These are phyloP conservation scores for Petrocephalus schoutedeni DNA, from an alignment of 2,797 vertebrate species.

Conservation along the genomic window DNA sequence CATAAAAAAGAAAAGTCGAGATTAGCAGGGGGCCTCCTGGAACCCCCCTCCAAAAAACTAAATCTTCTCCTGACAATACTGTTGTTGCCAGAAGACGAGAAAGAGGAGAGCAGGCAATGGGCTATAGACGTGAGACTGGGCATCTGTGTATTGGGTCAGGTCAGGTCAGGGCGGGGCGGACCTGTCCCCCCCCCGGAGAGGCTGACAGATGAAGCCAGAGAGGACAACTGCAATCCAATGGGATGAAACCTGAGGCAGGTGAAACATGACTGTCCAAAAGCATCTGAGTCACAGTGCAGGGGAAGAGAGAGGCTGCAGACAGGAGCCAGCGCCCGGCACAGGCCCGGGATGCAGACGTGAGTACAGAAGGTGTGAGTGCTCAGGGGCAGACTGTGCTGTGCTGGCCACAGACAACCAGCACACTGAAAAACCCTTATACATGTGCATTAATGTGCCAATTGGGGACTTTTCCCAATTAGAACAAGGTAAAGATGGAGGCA, in stretches of 20 bases:
- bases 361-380: background rate
- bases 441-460: background rate
- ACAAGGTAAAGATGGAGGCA: background rate
- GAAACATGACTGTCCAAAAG: background rate
- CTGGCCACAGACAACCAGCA: background rate
- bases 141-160: background rate
- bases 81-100: background rate
- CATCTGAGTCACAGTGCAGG: background rate
- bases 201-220: background rate
- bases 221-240: background rate
- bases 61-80: background rate
- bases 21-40: background rate
- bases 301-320: background rate
- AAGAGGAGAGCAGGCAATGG: background rate
- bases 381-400: background rate
- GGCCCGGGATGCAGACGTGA: background rate
- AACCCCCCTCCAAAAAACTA: background rate
- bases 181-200: background rate
- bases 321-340: background rate
- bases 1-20: background rate
- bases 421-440: background rate
- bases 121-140: background rate
- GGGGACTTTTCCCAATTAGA: background rate
- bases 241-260: background rate
- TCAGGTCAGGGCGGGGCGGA: background rate